These are phyloP conservation scores for Paratrypauchen microcephalus DNA, from an alignment of 2,797 vertebrate genomes.

Conservation along the genomic window DNA sequence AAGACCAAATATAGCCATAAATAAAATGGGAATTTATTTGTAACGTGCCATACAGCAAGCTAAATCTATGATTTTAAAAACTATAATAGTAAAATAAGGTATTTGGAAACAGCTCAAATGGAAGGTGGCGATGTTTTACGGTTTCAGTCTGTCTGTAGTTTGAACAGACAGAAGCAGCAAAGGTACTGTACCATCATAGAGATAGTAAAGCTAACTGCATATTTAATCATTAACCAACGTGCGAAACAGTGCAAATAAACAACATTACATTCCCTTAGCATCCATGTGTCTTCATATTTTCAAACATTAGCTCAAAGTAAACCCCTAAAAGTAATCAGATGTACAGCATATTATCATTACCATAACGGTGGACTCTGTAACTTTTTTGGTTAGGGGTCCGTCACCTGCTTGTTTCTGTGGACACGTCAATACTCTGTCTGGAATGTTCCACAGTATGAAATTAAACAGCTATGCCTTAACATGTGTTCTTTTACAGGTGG, in stretches of 20 bases:
- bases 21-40: constrained; percentile 27
- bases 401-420: no score
- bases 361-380: no score
- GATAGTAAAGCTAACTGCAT: constrained; percentile 65
- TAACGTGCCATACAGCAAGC: constrained; percentile 34
- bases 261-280: constrained; percentile 67
- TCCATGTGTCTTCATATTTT: constrained; percentile 31
- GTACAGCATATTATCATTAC: background rate
- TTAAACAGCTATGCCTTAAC: no score
- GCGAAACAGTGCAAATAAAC: constrained; percentile 74
- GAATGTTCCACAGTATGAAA: no score
- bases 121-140: constrained; percentile 14
- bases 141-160: constrained; percentile 39
- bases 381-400: no score
- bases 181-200: constrained; percentile 33
- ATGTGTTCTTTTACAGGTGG: no score
- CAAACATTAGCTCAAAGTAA: constrained; percentile 17
- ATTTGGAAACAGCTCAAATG: constrained; percentile 5
- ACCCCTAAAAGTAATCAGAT: constrained; percentile 14
- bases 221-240: constrained; percentile 59
- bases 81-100: constrained; percentile 44
- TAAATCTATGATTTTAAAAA: constrained; percentile 41
- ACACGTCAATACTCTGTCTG: no score
- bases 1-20: constrained; percentile 8
- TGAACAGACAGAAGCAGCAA: constrained; percentile 40